Evolutionary conservation across 2,113 vertebrate species (phyloP).

Genomic region (Ia io): DNA sequence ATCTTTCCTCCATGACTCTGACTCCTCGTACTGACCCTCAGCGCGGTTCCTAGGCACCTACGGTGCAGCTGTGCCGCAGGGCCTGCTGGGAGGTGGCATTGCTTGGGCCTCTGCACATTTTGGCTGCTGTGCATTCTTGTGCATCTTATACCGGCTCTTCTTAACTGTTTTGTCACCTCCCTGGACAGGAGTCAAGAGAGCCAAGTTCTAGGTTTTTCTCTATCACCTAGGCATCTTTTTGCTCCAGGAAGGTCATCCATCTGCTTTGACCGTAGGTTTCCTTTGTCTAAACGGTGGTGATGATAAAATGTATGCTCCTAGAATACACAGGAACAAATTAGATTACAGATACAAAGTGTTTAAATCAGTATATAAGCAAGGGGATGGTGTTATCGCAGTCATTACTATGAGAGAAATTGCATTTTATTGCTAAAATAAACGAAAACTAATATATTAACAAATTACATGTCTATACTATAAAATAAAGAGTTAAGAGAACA

Average conservation of each 20-base stretch:
- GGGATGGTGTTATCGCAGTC: not conserved
- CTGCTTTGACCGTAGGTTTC: not conserved
- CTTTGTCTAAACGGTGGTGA: not conserved
- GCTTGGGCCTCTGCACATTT: fast-evolving
- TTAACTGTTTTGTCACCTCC: not conserved
- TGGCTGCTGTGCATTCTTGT: not conserved
- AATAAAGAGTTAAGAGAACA: not conserved
- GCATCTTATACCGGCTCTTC: not conserved
- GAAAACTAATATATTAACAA: not conserved
- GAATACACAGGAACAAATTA: not conserved
- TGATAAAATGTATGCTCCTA: not conserved
- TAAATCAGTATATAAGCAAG: not conserved
- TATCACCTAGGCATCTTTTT: not conserved
- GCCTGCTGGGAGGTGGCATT: fast-evolving
- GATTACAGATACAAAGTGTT: constrained; percentile 3
- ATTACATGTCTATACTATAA: not conserved
- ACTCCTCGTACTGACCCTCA: not conserved
- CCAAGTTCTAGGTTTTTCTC: not conserved
- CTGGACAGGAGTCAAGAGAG: not conserved
- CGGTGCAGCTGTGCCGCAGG: no score
- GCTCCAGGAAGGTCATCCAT: not conserved
- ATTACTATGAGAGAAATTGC: not conserved
- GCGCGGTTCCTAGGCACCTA: not conserved
- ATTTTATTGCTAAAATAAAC: constrained; percentile 8
- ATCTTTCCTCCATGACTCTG: not conserved